A percentile compares a stretch with the other conserved stretches of the same genome.
These are phyloP conservation scores for Circaetus cinerascens DNA, from an alignment of 2,113 vertebrate species.

Conservation along the genomic window DNA sequence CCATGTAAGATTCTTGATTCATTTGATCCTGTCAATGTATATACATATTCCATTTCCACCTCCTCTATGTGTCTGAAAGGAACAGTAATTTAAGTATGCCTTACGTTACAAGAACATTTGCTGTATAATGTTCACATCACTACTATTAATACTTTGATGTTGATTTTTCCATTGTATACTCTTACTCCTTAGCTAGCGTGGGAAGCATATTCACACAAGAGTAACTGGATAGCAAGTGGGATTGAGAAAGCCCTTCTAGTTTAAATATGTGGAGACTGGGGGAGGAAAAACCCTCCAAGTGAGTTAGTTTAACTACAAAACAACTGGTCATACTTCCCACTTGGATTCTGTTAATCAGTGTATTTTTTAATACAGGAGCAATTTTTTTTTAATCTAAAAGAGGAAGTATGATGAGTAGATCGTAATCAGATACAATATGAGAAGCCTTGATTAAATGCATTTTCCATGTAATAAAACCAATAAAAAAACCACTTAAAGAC, in stretches of 20 bases:
- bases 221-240: background rate
- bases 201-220: background rate
- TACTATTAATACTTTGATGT: background rate
- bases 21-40: background rate
- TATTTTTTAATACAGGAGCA: background rate
- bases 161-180: background rate
- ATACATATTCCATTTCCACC: background rate
- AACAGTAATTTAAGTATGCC: background rate
- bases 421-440: background rate
- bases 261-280: background rate
- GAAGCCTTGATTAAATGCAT: slow-evolving; percentile 21
- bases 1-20: background rate
- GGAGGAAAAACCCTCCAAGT: background rate
- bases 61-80: background rate
- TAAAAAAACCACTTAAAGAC: background rate
- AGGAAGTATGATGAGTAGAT: background rate
- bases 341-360: background rate
- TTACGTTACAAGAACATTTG: background rate
- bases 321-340: background rate
- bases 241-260: background rate
- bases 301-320: background rate
- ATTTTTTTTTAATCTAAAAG: background rate
- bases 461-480: slow-evolving; percentile 17
- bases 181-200: background rate
- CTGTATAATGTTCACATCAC: background rate